Percentiles rank a stretch among this genome's conserved stretches.
Evolutionary conservation across 2,113 vertebrate genomes (phyloP).

Genomic region (Corythaeola cristata): DNA sequence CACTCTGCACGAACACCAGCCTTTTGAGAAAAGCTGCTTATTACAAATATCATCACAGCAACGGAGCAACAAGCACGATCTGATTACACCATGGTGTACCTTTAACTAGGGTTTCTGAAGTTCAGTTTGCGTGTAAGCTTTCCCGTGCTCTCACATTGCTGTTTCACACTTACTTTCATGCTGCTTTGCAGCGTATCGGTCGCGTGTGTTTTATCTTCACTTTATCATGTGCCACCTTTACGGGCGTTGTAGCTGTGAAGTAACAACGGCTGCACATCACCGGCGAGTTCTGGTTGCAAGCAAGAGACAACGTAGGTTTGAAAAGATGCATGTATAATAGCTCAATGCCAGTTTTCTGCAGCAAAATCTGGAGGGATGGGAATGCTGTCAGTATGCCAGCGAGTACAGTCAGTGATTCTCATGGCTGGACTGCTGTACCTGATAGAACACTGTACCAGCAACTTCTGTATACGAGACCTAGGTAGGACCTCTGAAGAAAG

Average conservation of each 20-base stretch:
- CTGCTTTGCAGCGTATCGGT: not conserved
- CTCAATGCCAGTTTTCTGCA: not conserved
- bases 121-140: not conserved
- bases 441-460: not conserved
- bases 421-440: not conserved
- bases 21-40: slow-evolving; percentile 9
- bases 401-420: not conserved
- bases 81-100: not conserved
- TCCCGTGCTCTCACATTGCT: not conserved
- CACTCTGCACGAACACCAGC: fast-evolving
- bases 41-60: not conserved
- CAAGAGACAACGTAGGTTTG: not conserved
- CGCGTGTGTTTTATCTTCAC: not conserved
- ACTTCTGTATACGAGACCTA: not conserved
- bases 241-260: not conserved
- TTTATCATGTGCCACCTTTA: not conserved
- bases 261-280: not conserved
- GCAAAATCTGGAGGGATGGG: not conserved
- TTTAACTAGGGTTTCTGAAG: not conserved
- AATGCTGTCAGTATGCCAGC: not conserved
- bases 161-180: not conserved
- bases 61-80: not conserved
- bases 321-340: not conserved
- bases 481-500: not conserved
- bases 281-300: not conserved